Evolutionary conservation across 2,797 vertebrate genomes (phyloP).

Genomic region (Phrynocephalus forsythii): DNA sequence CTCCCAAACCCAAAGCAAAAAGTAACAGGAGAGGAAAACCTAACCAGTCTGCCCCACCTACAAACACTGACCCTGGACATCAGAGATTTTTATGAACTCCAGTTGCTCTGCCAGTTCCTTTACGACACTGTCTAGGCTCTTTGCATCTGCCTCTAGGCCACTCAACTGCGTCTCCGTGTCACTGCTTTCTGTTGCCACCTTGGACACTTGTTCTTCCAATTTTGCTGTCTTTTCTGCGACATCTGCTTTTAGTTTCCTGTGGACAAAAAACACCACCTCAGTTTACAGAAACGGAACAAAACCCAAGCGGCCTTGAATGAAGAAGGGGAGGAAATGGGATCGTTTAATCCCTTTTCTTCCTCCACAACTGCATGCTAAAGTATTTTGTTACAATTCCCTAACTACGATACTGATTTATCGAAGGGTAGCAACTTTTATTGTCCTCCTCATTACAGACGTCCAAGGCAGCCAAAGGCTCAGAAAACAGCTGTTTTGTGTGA

Average conservation of each 20-base stretch:
- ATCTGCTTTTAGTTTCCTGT: constrained; percentile 87
- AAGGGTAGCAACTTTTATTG: constrained; percentile 48
- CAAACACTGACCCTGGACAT: constrained; percentile 86
- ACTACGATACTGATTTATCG: constrained; percentile 47
- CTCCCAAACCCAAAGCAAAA: background rate
- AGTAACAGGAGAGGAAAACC: background rate
- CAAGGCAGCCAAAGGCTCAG: constrained; percentile 57
- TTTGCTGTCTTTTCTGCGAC: constrained; percentile 84
- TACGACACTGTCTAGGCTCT: constrained; percentile 85
- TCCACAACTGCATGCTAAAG: background rate
- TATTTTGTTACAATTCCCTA: constrained; percentile 48
- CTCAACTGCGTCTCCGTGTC: constrained; percentile 80
- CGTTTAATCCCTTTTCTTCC: background rate
- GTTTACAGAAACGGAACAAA: constrained; percentile 28
- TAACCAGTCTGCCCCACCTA: background rate
- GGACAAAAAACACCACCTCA: constrained; percentile 59
- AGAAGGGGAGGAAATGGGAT: background rate
- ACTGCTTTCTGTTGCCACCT: constrained; percentile 78
- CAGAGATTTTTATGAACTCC: constrained; percentile 96
- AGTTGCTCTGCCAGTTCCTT: constrained; percentile 90
- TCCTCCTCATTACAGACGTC: constrained; percentile 59
- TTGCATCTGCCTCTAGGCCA: constrained; percentile 81
- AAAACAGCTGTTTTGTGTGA: constrained; percentile 62
- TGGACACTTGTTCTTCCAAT: constrained; percentile 81
- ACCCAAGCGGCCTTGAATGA: background rate